These are phyloP conservation scores for Melitaea athalia DNA, from an alignment of 2,888 invertebrate species.

Conservation along the genomic window DNA sequence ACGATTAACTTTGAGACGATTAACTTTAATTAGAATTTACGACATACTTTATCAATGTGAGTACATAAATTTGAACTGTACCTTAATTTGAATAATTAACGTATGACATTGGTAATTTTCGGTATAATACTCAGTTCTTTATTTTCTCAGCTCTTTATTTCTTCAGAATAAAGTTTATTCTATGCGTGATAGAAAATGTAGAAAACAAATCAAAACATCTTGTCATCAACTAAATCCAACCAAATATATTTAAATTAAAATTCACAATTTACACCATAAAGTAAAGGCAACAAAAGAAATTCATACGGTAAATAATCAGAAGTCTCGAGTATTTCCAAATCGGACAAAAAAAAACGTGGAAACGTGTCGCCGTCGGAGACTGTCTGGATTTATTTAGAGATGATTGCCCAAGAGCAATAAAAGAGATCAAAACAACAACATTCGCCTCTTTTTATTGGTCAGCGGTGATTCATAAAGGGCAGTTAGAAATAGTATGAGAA, in stretches of 20 bases:
- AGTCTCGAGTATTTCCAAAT: constrained; percentile 35
- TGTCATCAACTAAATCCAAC: background rate
- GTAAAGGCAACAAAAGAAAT: background rate
- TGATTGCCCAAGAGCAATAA: constrained; percentile 43
- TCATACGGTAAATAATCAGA: constrained; percentile 15
- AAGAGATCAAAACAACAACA: constrained; percentile 42
- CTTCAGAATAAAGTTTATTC: background rate
- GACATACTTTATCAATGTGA: too few relatives aligned
- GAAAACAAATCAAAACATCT: background rate
- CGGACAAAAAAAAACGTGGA: constrained; percentile 41
- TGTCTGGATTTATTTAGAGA: constrained; percentile 47
- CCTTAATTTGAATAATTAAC: too few relatives aligned
- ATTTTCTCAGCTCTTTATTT: too few relatives aligned
- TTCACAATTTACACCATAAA: background rate
- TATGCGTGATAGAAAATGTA: too few relatives aligned
- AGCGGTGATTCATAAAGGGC: constrained; percentile 40
- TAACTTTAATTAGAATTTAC: background rate
- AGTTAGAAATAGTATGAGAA: constrained; percentile 29
- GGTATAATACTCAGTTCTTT: too few relatives aligned
- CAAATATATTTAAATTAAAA: background rate
- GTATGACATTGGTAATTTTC: too few relatives aligned
- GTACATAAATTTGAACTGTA: too few relatives aligned
- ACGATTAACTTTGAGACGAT: too few relatives aligned
- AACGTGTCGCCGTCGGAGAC: constrained; percentile 36
- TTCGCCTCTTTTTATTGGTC: constrained; percentile 32